These are phyloP conservation scores for Amphilophus citrinellus DNA, from an alignment of 2,113 vertebrate genomes.

Conservation along the genomic window DNA sequence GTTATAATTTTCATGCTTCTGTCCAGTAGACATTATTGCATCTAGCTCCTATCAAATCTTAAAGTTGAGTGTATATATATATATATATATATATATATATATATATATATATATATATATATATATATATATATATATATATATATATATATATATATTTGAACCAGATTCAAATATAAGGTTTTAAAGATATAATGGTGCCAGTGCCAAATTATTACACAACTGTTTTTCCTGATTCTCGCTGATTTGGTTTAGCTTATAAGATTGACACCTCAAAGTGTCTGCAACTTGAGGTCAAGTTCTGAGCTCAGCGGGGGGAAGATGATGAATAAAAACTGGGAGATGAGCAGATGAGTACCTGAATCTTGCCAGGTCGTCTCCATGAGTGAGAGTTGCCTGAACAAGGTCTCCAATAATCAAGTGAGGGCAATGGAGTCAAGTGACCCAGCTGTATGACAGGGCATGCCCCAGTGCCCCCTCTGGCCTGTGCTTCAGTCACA, in stretches of 20 bases:
- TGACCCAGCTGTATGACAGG: slow-evolving; percentile 79
- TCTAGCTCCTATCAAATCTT: neutral
- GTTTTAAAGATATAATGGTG: slow-evolving; percentile 4
- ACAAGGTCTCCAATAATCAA: slow-evolving; percentile 73
- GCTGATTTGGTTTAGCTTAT: slow-evolving; percentile 29
- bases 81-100: slow-evolving; percentile 14
- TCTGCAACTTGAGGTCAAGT: slow-evolving; percentile 46
- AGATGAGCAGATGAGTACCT: slow-evolving; percentile 68
- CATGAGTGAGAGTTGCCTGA: slow-evolving; percentile 51
- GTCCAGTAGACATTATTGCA: neutral
- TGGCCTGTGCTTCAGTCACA: slow-evolving; percentile 62
- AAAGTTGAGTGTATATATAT: neutral
- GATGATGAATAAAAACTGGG: slow-evolving; percentile 66
- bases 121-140: slow-evolving; percentile 12
- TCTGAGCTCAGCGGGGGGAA: slow-evolving; percentile 71
- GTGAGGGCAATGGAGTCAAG: slow-evolving; percentile 79
- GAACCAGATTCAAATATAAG: neutral
- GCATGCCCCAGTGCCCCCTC: slow-evolving; percentile 64
- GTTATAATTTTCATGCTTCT: slow-evolving; percentile 12
- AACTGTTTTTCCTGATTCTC: neutral
- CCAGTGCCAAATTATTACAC: neutral
- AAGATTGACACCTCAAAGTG: slow-evolving; percentile 24
- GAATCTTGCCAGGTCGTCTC: slow-evolving; percentile 45
- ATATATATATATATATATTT: neutral
- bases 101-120: slow-evolving; percentile 8